Evolutionary conservation across 2,113 vertebrate species (phyloP).

Genomic region (Eretmodus cyanostictus): DNA sequence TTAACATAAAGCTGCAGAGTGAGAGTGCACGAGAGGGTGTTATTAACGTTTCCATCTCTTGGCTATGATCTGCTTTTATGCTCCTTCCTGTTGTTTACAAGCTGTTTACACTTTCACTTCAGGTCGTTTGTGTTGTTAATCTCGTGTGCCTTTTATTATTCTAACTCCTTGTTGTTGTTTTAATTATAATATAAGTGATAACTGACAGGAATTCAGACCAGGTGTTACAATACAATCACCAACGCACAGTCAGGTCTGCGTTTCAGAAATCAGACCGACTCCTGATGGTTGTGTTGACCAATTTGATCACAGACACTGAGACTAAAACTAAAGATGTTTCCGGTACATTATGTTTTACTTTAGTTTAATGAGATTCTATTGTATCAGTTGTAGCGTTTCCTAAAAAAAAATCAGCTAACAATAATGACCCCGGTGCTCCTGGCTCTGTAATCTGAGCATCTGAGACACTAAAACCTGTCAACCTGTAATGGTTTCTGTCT

Average conservation of each 20-base stretch:
- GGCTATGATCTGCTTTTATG: neutral
- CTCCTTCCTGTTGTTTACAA: neutral
- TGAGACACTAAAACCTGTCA: neutral
- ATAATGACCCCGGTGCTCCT: neutral
- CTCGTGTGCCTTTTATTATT: neutral
- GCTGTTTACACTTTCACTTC: rapidly evolving
- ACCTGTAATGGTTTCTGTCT: neutral
- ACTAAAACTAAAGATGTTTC: neutral
- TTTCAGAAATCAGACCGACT: neutral
- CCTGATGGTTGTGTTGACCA: neutral
- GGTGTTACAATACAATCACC: rapidly evolving
- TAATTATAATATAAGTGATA: neutral
- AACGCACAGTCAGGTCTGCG: neutral
- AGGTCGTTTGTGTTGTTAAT: rapidly evolving
- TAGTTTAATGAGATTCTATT: neutral
- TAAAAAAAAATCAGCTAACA: neutral
- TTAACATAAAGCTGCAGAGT: neutral
- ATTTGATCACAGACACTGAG: neutral
- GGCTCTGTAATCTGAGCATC: neutral
- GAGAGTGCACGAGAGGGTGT: neutral
- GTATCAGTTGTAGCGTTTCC: neutral
- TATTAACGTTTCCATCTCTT: neutral
- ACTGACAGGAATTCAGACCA: neutral
- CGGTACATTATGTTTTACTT: rapidly evolving
- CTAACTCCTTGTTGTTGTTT: neutral